phyloP scores from a whole-genome alignment of 2,888 invertebrate genomes.

The Norana najaformis region DNA sequence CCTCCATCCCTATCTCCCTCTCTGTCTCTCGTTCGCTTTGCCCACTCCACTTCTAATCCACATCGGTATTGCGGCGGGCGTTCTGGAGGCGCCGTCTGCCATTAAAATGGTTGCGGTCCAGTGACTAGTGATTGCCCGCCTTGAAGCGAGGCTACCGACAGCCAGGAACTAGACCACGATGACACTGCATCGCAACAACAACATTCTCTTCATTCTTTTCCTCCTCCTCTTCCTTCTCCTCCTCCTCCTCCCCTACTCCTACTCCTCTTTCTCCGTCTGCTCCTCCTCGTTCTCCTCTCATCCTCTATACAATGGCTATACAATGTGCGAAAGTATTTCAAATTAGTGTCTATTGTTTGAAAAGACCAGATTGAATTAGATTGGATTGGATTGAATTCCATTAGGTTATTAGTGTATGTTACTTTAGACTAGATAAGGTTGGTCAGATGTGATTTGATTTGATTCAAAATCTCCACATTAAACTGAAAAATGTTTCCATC shows the following conservation, averaged over 20 bases:
- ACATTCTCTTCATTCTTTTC: not conserved
- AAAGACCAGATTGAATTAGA: too few relatives aligned
- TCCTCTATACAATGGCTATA: too few relatives aligned
- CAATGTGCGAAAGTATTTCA: too few relatives aligned
- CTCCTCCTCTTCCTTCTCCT: not conserved
- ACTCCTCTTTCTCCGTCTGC: not conserved
- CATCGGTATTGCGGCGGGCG: not conserved
- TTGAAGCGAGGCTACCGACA: not conserved
- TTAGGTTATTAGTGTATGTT: too few relatives aligned
- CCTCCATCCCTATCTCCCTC: not conserved
- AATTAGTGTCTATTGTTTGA: too few relatives aligned
- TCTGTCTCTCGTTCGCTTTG: not conserved
- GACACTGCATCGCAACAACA: too few relatives aligned
- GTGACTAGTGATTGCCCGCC: not conserved
- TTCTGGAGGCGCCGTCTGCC: constrained; percentile 1
- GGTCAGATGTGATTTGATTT: too few relatives aligned
- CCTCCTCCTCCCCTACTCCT: too few relatives aligned
- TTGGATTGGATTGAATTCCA: too few relatives aligned
- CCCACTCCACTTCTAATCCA: not conserved
- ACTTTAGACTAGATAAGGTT: too few relatives aligned
- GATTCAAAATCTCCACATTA: too few relatives aligned
- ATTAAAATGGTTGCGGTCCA: constrained; percentile 23
- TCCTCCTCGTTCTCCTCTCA: not conserved
- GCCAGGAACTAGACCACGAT: not conserved
- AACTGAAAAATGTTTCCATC: too few relatives aligned